Conservation (phyloP, 1,140 invertebrate species). For the Leptestheria dahalacensis region DNA sequence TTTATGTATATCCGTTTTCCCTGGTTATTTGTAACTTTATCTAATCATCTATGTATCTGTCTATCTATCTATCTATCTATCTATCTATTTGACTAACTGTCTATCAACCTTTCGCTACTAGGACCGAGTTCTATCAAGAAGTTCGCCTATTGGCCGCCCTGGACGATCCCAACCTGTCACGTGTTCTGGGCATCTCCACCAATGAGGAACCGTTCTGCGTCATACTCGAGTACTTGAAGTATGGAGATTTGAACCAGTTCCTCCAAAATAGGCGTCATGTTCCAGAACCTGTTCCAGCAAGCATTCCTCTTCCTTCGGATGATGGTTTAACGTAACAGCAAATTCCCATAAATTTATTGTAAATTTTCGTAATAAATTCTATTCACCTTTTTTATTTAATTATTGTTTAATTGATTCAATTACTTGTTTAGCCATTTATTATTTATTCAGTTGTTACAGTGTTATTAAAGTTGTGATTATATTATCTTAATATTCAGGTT, state of each 20-base stretch:
- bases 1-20: no score
- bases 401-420: neutral
- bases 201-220: conserved; percentile 66
- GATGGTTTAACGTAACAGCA: neutral
- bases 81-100: neutral
- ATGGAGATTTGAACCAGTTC: conserved; percentile 79
- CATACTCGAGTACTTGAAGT: conserved; percentile 76
- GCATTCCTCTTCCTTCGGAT: neutral
- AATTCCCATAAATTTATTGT: neutral
- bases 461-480: no score
- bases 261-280: conserved; percentile 38
- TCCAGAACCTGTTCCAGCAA: conserved; percentile 11
- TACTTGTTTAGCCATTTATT: no score
- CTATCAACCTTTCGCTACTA: conserved; percentile 26
- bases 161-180: conserved; percentile 69
- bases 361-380: neutral
- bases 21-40: no score
- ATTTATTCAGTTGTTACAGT: no score
- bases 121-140: conserved; percentile 76
- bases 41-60: no score
- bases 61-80: no score
- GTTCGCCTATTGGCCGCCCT: conserved; percentile 71
- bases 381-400: neutral
- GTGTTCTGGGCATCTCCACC: conserved; percentile 71
- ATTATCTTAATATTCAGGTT: no score